phyloP scores from a whole-genome alignment of 2,888 invertebrate species.

The Leptopterna dolabrata region DNA sequence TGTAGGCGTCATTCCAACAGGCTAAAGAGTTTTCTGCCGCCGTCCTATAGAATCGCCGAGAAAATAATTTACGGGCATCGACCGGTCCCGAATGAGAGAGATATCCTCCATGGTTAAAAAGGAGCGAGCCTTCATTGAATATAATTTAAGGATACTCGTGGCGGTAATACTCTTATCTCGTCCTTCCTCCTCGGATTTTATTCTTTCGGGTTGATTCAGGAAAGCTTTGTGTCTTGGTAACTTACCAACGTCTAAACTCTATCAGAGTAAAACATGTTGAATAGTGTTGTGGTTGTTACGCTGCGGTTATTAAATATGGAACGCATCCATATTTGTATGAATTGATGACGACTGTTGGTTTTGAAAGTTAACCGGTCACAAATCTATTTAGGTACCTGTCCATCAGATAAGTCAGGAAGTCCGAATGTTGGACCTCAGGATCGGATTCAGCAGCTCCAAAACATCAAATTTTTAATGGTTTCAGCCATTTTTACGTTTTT shows the following conservation, averaged over 20 bases:
- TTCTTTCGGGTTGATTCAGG: background rate
- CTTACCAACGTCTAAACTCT: background rate
- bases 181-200: background rate
- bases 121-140: background rate
- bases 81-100: background rate
- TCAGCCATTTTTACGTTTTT: no score
- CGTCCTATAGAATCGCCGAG: background rate
- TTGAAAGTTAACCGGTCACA: no score
- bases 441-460: no score
- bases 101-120: background rate
- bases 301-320: no score
- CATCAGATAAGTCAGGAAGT: no score
- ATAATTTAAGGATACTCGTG: background rate
- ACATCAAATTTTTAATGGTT: no score
- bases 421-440: no score
- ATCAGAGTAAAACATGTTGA: background rate
- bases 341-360: no score
- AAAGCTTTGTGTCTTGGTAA: background rate
- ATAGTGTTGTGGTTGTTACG: no score
- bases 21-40: background rate
- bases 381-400: no score
- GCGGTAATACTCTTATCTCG: background rate
- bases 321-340: no score
- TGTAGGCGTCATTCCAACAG: background rate
- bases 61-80: conserved; percentile 1